These are phyloP conservation scores for Metopia argyrocephala DNA, from an alignment of 2,888 invertebrate genomes.

Conservation along the genomic window DNA sequence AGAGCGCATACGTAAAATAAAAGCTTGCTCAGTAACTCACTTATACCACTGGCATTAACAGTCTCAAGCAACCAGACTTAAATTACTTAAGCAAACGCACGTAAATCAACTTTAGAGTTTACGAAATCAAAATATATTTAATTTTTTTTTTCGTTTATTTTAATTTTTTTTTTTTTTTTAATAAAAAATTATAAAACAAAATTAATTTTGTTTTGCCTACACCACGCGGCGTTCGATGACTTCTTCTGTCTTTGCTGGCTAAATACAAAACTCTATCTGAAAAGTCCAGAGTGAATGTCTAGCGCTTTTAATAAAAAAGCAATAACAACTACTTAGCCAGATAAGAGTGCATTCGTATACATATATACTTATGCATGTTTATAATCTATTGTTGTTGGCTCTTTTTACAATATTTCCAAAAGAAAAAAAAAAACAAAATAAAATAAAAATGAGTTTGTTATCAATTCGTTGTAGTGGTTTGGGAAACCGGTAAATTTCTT, in stretches of 20 bases:
- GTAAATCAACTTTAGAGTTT: constrained; percentile 18
- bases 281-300: constrained; percentile 70
- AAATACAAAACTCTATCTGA: constrained; percentile 74
- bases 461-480: neutral
- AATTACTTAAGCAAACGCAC: neutral
- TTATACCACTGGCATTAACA: neutral
- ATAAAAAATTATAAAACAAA: constrained; percentile 25
- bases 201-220: constrained; percentile 1
- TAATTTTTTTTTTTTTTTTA: neutral
- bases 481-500: constrained; percentile 46
- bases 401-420: too few relatives aligned
- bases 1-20: constrained; percentile 29
- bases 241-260: constrained; percentile 57
- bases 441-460: neutral
- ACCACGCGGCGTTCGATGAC: constrained; percentile 54
- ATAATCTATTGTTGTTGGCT: constrained; percentile 15
- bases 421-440: neutral
- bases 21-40: constrained; percentile 13
- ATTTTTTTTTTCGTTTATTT: constrained; percentile 17
- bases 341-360: constrained; percentile 67
- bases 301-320: constrained; percentile 70
- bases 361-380: constrained; percentile 4
- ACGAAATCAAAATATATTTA: constrained; percentile 41
- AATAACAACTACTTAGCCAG: constrained; percentile 44
- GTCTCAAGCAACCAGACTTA: neutral